Percentiles rank a stretch among this genome's conserved stretches.
These are phyloP conservation scores for Anas platyrhynchos DNA, from an alignment of 2,113 vertebrate genomes.

Conservation along the genomic window DNA sequence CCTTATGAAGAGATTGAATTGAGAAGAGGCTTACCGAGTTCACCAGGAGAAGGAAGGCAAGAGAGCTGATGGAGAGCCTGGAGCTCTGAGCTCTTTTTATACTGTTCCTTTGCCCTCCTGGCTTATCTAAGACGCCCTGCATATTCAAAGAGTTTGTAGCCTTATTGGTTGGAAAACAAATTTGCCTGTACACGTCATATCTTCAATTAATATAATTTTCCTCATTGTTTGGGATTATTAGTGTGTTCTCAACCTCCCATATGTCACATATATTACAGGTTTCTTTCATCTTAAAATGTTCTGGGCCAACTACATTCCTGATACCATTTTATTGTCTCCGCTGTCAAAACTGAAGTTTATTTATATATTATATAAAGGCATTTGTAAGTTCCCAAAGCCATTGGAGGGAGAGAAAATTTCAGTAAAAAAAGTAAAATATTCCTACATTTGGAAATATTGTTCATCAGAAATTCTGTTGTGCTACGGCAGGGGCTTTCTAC, in stretches of 20 bases:
- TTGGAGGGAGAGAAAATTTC: neutral
- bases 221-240: conserved; percentile 68
- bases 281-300: conserved; percentile 54
- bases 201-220: conserved; percentile 68
- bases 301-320: conserved; percentile 54
- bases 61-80: neutral
- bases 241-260: neutral
- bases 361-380: rapidly evolving
- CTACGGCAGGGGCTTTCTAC: rapidly evolving
- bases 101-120: neutral
- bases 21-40: conserved; percentile 21
- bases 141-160: neutral
- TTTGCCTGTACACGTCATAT: conserved; percentile 54
- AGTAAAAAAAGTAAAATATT: neutral
- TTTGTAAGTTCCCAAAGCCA: neutral
- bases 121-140: conserved; percentile 38
- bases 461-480: neutral
- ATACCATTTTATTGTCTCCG: conserved; percentile 21
- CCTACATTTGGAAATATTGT: neutral
- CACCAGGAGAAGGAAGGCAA: neutral
- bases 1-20: neutral
- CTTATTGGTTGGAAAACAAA: conserved; percentile 26
- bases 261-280: conserved; percentile 23
- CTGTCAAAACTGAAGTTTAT: neutral
- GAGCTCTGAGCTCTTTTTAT: conserved; percentile 32